These are phyloP conservation scores for Vollenhovia emeryi DNA, from an alignment of 1,140 invertebrate species.

Conservation along the genomic window DNA sequence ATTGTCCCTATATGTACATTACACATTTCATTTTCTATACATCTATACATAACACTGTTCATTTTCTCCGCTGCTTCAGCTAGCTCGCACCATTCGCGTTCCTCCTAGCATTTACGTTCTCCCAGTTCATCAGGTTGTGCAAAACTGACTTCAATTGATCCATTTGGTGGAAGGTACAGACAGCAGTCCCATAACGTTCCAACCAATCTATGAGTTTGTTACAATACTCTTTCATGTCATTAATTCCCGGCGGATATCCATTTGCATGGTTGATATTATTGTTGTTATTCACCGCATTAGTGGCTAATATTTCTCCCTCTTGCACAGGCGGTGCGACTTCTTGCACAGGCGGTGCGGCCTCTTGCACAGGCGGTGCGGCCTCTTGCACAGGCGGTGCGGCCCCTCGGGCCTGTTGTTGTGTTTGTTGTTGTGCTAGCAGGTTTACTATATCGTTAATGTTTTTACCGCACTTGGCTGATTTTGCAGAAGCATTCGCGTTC, in stretches of 20 bases:
- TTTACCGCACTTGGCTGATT: background rate
- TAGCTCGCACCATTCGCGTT: constrained; percentile 8
- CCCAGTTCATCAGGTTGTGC: background rate
- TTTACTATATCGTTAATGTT: background rate
- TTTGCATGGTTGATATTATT: background rate
- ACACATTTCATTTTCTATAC: too few relatives aligned
- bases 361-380: too few relatives aligned
- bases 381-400: too few relatives aligned
- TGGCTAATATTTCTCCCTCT: background rate
- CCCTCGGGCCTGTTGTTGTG: too few relatives aligned
- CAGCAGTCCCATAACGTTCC: background rate
- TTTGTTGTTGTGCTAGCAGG: too few relatives aligned
- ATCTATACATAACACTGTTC: background rate
- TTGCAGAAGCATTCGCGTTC: background rate
- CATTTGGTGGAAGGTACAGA: background rate
- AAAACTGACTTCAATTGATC: background rate
- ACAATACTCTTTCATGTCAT: too few relatives aligned
- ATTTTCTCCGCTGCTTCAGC: constrained; percentile 8
- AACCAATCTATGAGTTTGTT: background rate
- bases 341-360: background rate
- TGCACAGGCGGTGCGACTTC: background rate
- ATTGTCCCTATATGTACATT: too few relatives aligned
- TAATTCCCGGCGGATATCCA: background rate
- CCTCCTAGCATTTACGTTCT: too few relatives aligned
- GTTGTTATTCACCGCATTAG: background rate